A percentile compares a stretch with the other conserved stretches of the same genome.
These are phyloP conservation scores for Heliconius congener DNA, from an alignment of 1,140 invertebrate species.

Conservation along the genomic window DNA sequence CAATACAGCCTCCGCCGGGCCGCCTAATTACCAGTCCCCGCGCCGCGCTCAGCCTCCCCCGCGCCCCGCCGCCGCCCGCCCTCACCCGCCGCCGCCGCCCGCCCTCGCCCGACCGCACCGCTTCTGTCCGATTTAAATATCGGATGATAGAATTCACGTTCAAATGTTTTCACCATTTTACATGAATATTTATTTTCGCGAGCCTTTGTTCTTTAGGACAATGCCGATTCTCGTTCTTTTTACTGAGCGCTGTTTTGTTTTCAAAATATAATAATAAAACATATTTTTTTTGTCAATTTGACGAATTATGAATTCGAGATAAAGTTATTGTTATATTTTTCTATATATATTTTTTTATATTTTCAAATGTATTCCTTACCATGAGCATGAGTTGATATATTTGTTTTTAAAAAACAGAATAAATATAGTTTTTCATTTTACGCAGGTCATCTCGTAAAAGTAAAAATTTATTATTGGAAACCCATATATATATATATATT, in stretches of 20 bases:
- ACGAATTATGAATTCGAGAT: not conserved
- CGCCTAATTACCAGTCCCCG: conserved; percentile 72
- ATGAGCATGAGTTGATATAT: not conserved
- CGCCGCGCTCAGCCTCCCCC: conserved; percentile 39
- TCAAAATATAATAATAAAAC: conserved; percentile 9
- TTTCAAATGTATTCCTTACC: not conserved
- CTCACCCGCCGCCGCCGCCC: conserved; percentile 22
- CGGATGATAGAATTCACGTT: conserved; percentile 79
- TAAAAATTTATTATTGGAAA: not conserved
- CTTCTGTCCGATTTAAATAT: conserved; percentile 75
- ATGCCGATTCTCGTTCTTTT: conserved; percentile 35
- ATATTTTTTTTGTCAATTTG: not conserved
- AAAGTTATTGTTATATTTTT: not conserved
- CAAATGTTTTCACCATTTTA: conserved; percentile 72
- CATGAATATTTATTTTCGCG: conserved; percentile 64
- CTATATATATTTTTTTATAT: not conserved
- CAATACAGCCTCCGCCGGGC: conserved; percentile 80
- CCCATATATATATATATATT: not conserved
- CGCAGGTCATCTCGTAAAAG: not conserved
- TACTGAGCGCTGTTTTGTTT: conserved; percentile 25
- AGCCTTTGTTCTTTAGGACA: conserved; percentile 48
- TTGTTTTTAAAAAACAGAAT: not conserved
- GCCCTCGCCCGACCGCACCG: conserved; percentile 59
- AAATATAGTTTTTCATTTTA: not conserved
- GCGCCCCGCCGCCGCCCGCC: conserved; percentile 32